These are phyloP conservation scores for Trichogramma dendrolimi DNA, from an alignment of 2,888 invertebrate species.

Conservation along the genomic window DNA sequence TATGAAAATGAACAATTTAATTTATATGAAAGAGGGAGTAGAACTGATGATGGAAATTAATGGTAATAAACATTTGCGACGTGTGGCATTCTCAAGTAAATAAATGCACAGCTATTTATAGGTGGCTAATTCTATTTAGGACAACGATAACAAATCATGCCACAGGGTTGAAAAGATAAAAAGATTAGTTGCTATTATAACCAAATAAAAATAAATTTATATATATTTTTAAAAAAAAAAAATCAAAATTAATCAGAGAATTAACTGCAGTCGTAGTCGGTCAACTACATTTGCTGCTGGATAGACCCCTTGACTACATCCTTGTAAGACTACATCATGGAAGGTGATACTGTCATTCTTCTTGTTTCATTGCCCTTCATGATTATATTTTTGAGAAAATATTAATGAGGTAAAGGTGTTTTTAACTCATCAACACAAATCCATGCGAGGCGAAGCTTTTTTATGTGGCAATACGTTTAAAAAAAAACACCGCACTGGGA, in stretches of 20 bases:
- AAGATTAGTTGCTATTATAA: conserved; percentile 29
- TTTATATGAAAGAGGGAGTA: conserved; percentile 35
- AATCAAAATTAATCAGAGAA: not conserved
- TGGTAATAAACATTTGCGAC: conserved; percentile 19
- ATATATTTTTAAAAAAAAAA: conserved; percentile 2
- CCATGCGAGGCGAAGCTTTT: conserved; percentile 52
- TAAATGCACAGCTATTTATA: conserved; percentile 50
- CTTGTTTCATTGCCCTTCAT: not conserved
- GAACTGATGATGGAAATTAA: conserved; percentile 17
- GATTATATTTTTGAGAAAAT: not conserved
- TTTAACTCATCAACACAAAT: conserved; percentile 48
- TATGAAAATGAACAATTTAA: conserved; percentile 28
- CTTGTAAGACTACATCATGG: not conserved
- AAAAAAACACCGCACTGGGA: conserved; percentile 15
- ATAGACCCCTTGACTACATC: not conserved
- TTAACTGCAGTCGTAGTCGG: not conserved
- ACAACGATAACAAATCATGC: conserved; percentile 52
- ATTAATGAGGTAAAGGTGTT: conserved; percentile 24
- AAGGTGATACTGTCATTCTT: not conserved
- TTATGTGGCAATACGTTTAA: conserved; percentile 48
- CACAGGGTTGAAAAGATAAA: conserved; percentile 42
- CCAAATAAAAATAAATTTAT: conserved; percentile 15
- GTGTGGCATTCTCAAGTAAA: conserved; percentile 50
- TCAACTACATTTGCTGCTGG: not conserved
- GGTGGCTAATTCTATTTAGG: conserved; percentile 42